These are phyloP conservation scores for Synergus laeviventris DNA, from an alignment of 2,888 invertebrate species.

Conservation along the genomic window DNA sequence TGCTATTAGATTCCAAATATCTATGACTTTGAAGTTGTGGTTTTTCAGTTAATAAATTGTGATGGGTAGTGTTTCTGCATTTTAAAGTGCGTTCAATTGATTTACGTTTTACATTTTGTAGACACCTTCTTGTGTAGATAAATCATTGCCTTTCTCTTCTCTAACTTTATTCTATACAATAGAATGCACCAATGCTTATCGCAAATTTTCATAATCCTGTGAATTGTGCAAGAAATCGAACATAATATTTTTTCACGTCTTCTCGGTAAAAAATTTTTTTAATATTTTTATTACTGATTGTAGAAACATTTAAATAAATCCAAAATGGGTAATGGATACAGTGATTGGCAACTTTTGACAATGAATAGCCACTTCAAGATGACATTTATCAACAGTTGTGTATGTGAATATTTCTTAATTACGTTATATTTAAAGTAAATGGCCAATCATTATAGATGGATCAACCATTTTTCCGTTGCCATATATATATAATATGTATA, in stretches of 20 bases:
- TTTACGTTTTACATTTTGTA: constrained; percentile 7
- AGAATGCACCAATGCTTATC: neutral
- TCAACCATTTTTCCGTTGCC: too few relatives aligned
- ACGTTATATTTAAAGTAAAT: too few relatives aligned
- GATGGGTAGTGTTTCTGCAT: neutral
- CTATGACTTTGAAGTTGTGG: neutral
- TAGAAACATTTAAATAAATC: neutral
- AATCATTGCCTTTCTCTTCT: constrained; percentile 35
- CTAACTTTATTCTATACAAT: constrained; percentile 20
- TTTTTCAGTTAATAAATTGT: neutral
- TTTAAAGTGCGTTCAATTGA: constrained; percentile 18
- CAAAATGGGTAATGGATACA: too few relatives aligned
- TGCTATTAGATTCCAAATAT: neutral
- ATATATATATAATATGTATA: too few relatives aligned
- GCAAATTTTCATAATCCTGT: constrained; percentile 5
- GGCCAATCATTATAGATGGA: too few relatives aligned
- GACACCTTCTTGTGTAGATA: constrained; percentile 3
- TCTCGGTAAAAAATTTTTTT: neutral
- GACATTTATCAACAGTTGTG: too few relatives aligned
- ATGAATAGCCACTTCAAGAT: too few relatives aligned
- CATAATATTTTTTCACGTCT: neutral
- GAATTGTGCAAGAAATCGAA: neutral
- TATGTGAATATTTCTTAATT: too few relatives aligned
- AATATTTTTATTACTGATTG: neutral
- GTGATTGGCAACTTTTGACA: too few relatives aligned